phyloP scores from a whole-genome alignment of 2,113 vertebrate genomes.

The Melanerpes formicivorus region DNA sequence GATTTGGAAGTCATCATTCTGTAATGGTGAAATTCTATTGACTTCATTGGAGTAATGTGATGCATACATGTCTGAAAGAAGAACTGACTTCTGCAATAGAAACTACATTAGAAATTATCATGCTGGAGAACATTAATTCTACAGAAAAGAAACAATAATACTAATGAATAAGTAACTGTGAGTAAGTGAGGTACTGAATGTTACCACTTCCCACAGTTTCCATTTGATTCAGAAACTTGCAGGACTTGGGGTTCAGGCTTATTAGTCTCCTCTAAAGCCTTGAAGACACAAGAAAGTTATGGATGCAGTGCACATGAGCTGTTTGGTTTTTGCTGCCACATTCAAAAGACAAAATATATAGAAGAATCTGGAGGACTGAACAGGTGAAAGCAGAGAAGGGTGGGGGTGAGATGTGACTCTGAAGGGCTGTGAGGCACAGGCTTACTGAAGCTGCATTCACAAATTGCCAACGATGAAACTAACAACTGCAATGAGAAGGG shows the following conservation, averaged over 20 bases:
- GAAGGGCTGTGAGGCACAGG: neutral
- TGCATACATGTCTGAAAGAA: neutral
- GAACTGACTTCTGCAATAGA: neutral
- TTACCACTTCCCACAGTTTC: neutral
- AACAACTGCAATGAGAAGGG: neutral
- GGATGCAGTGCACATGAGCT: neutral
- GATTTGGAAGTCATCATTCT: neutral
- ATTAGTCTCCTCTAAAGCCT: neutral
- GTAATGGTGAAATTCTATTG: neutral
- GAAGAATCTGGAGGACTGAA: neutral
- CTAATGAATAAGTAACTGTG: neutral
- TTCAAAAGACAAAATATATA: neutral
- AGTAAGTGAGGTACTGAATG: neutral
- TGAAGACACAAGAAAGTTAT: neutral
- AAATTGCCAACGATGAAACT: neutral
- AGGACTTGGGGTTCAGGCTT: neutral
- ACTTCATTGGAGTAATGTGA: slow-evolving; percentile 1
- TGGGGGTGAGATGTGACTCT: neutral
- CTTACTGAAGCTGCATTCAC: neutral
- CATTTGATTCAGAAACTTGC: neutral
- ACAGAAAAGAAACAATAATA: neutral
- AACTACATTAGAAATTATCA: neutral
- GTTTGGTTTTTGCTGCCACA: neutral
- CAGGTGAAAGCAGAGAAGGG: neutral
- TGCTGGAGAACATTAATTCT: neutral